These are phyloP conservation scores for Chaetorhynchus papuensis DNA, from an alignment of 2,113 vertebrate species.

Conservation along the genomic window DNA sequence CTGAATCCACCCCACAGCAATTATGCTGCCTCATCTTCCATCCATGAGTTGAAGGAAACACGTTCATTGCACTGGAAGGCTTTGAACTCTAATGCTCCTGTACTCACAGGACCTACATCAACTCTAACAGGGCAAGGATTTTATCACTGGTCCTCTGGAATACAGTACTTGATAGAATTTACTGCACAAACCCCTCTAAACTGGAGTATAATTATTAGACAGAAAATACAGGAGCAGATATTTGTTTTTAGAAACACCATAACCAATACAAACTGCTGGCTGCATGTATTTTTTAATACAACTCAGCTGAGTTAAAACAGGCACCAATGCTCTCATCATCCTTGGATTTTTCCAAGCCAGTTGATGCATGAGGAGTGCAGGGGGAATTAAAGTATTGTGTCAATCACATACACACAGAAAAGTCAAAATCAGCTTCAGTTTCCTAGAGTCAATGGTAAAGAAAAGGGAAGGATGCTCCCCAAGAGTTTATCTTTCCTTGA, in stretches of 20 bases:
- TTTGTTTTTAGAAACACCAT: not conserved
- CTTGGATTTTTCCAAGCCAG: not conserved
- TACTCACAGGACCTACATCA: not conserved
- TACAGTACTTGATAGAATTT: not conserved
- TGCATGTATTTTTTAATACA: not conserved
- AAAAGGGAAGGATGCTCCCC: not conserved
- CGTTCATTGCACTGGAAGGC: not conserved
- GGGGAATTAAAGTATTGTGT: not conserved
- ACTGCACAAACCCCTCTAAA: not conserved
- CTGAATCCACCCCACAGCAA: not conserved
- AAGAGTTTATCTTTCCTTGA: not conserved
- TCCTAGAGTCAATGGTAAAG: not conserved
- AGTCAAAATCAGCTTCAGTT: not conserved
- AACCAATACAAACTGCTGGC: not conserved
- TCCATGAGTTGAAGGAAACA: not conserved
- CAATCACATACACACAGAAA: not conserved
- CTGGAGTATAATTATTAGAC: not conserved
- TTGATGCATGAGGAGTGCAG: not conserved
- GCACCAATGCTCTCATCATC: not conserved
- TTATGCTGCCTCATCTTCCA: not conserved
- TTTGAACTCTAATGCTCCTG: not conserved
- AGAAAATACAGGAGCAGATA: not conserved
- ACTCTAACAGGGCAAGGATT: not conserved
- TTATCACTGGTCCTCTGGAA: not conserved
- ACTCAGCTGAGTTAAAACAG: not conserved